phyloP scores from a whole-genome alignment of 2,113 vertebrate species.

The Ardeotis arabs region DNA sequence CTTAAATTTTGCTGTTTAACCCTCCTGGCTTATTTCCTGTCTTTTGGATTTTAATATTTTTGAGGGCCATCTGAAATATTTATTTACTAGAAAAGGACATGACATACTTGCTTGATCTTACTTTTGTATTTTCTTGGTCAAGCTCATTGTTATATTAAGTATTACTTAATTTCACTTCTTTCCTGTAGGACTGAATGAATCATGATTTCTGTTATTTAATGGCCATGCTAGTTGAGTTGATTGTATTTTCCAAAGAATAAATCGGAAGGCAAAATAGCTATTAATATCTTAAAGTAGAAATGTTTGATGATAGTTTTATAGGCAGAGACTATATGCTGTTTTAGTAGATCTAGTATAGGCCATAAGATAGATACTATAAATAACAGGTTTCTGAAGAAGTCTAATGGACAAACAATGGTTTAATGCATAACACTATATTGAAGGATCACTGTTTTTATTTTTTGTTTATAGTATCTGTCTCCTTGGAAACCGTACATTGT shows the following conservation, averaged over 20 bases:
- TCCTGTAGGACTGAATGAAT: not conserved
- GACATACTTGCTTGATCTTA: not conserved
- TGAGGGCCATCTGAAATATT: not conserved
- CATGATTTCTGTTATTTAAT: not conserved
- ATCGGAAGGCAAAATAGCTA: not conserved
- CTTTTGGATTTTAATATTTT: not conserved
- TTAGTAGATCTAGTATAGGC: not conserved
- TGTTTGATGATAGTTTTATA: not conserved
- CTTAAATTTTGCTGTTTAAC: not conserved
- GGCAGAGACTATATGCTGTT: not conserved
- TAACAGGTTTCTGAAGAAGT: not conserved
- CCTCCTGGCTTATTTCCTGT: not conserved
- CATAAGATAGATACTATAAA: not conserved
- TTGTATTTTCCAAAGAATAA: not conserved
- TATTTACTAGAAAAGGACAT: not conserved
- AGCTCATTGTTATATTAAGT: not conserved
- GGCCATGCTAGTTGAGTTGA: not conserved
- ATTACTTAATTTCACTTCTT: not conserved
- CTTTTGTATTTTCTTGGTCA: not conserved
- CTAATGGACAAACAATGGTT: not conserved
- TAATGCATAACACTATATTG: not conserved
- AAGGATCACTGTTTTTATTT: not conserved
- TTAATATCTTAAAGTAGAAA: not conserved
- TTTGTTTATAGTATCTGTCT: constrained; percentile 84
- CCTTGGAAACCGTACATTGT: constrained; percentile 91